Conservation (phyloP, 1,140 invertebrate genomes). For the Bombus sylvicola region DNA sequence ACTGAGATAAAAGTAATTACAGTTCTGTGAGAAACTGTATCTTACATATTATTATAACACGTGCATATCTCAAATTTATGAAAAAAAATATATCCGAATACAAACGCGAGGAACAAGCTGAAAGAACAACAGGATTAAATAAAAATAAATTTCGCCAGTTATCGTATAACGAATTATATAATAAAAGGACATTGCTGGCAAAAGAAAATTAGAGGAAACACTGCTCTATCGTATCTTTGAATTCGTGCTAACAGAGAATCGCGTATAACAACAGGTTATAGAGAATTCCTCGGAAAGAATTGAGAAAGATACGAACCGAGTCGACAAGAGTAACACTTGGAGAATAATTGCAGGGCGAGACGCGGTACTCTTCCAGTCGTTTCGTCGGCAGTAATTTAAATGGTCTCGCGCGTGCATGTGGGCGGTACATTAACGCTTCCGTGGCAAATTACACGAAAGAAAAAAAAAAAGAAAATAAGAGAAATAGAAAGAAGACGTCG, state of each 20-base stretch:
- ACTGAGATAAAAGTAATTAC: background rate
- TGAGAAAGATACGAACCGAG: background rate
- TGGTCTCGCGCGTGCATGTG: slow-evolving; percentile 24
- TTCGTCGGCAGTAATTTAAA: slow-evolving; percentile 45
- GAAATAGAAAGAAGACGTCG: background rate
- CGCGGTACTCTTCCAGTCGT: slow-evolving; percentile 21
- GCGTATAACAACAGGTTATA: background rate
- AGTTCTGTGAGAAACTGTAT: background rate
- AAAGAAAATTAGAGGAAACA: background rate
- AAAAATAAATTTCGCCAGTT: no score
- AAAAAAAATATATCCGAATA: no score
- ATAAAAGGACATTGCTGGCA: background rate
- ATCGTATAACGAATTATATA: background rate
- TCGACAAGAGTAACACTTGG: background rate
- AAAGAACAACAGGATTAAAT: no score
- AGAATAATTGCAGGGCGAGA: slow-evolving; percentile 38
- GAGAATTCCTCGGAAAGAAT: background rate
- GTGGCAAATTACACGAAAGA: slow-evolving; percentile 44
- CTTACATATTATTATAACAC: no score
- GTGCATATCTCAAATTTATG: background rate
- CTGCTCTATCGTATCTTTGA: background rate
- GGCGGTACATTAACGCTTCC: slow-evolving; percentile 50
- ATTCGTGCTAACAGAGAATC: background rate
- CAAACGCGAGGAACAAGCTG: no score
- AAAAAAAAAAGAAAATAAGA: background rate